Conservation (phyloP, 2,113 vertebrate species). For the Salvelinus sp. region DNA sequence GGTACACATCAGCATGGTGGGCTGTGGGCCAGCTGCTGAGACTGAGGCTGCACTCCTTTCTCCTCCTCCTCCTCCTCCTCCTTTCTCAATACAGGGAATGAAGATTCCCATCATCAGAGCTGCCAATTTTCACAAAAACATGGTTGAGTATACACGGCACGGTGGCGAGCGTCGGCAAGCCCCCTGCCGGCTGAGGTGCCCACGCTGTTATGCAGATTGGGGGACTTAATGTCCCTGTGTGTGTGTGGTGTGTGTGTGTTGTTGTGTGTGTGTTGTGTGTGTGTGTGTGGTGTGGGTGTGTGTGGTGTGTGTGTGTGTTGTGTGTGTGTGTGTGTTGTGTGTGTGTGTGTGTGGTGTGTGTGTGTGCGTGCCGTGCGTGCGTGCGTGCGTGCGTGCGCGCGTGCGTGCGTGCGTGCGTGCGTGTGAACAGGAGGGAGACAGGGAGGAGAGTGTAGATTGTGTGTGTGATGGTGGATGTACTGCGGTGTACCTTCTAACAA, state of each 20-base stretch:
- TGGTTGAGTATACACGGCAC: slow-evolving; percentile 62
- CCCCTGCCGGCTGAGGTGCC: slow-evolving; percentile 52
- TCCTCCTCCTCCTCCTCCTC: not conserved
- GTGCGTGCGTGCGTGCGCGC: not conserved
- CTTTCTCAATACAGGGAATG: slow-evolving; percentile 51
- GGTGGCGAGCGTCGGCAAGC: slow-evolving; percentile 50
- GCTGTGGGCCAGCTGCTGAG: too few relatives aligned
- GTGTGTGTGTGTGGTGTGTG: too few relatives aligned
- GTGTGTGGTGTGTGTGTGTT: slow-evolving; percentile 16
- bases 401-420: slow-evolving; percentile 27
- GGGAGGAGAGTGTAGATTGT: not conserved
- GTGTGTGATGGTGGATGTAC: not conserved
- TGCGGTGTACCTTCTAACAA: slow-evolving; percentile 7
- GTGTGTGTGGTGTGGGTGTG: slow-evolving; percentile 6
- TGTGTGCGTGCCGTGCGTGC: not conserved
- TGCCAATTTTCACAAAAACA: slow-evolving; percentile 67
- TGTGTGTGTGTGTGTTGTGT: slow-evolving; percentile 24
- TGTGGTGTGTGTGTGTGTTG: not conserved
- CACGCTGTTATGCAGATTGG: slow-evolving; percentile 68
- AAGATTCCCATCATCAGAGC: slow-evolving; percentile 71
- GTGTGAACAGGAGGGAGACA: not conserved
- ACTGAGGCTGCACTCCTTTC: slow-evolving; percentile 29
- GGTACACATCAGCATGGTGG: not conserved
- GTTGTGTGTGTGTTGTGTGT: slow-evolving; percentile 12
- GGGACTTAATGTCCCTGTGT: slow-evolving; percentile 66